Conservation (phyloP, 2,888 invertebrate genomes). For the Amiota minor region DNA sequence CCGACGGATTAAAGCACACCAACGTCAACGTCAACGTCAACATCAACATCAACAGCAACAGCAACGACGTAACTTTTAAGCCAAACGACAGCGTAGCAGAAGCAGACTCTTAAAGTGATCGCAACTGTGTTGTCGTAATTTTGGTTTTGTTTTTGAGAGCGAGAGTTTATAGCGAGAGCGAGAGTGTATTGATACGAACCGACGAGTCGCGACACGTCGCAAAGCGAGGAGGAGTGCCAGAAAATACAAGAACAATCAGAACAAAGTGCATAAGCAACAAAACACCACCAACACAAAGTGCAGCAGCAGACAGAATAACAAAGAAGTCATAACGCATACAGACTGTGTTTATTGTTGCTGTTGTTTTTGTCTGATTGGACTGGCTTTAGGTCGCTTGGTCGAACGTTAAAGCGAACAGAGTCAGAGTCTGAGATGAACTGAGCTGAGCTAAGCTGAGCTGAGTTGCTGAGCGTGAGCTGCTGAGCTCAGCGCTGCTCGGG, state of each 20-base stretch:
- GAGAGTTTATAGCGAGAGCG: conserved; percentile 16
- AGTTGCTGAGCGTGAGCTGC: not conserved
- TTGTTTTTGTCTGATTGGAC: too few species aligned
- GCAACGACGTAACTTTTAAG: conserved; percentile 10
- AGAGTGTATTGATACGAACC: too few species aligned
- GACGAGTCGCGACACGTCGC: too few species aligned
- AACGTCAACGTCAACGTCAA: not conserved
- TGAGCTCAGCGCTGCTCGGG: not conserved
- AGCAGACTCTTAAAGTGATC: conserved; percentile 29
- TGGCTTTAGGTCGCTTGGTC: too few species aligned
- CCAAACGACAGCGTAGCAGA: conserved; percentile 27
- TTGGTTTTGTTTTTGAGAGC: conserved; percentile 31
- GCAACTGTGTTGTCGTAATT: not conserved
- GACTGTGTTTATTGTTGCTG: too few species aligned
- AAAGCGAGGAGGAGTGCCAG: too few species aligned
- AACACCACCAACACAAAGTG: too few species aligned
- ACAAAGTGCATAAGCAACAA: too few species aligned
- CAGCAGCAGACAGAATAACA: too few species aligned
- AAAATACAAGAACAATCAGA: too few species aligned
- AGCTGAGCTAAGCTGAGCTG: conserved; percentile 14
- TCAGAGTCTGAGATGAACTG: conserved; percentile 22
- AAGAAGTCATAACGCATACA: too few species aligned
- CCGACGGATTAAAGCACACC: not conserved
- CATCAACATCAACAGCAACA: not conserved
- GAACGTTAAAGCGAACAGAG: too few species aligned